Evolutionary conservation across 2,888 invertebrate genomes (phyloP), one percentile per base, ranked within the genome.

Genomic region (Melipona beecheii): DNA sequence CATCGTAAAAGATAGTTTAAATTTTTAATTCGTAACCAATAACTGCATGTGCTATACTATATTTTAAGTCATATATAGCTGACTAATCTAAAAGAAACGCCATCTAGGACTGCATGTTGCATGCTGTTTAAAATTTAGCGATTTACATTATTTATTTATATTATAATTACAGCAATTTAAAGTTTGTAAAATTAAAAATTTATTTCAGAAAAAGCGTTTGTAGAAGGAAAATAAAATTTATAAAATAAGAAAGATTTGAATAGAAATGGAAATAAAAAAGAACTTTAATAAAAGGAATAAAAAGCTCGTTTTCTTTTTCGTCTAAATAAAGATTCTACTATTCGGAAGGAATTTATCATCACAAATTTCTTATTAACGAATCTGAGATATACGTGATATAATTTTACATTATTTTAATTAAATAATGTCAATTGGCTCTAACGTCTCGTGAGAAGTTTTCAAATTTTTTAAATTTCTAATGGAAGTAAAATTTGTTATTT

Each of bases 1-100:
- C 94, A 94, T 94, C 60, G 52, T 78, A 19, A 13, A 50, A 49
- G 27, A 50, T 21, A 62, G n/a, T 54, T 43, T 70, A 60, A 66
- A 50, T 27, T 36, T 19, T n/a, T 54, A 56, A 27, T 50, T 75
- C 50, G n/a, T 60, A n/a, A 43, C 65, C 3, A 54, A 60, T 21
- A 75, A 52, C 49, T 56, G 27, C 27, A n/a, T 62, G 74, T 27
- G 17, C 5, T 70, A 17, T 50, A 54, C 21, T 27, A 64, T 19
- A 50, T n/a, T 24, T 21, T 21, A 27, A 56, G 43, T 24, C 13
- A 6, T 75, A 60, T 21, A 36, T 24, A 36, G 15, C 62, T 54
- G 62, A 21, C 19, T 50, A 31, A 52, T 2, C 9, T 31, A 3
- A 13, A 27, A n/a, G 21, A 21, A 73, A 31, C 50, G 73, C 62